These are phyloP conservation scores for Cryptotermes secundus DNA, from an alignment of 1,140 invertebrate genomes.

Conservation along the genomic window DNA sequence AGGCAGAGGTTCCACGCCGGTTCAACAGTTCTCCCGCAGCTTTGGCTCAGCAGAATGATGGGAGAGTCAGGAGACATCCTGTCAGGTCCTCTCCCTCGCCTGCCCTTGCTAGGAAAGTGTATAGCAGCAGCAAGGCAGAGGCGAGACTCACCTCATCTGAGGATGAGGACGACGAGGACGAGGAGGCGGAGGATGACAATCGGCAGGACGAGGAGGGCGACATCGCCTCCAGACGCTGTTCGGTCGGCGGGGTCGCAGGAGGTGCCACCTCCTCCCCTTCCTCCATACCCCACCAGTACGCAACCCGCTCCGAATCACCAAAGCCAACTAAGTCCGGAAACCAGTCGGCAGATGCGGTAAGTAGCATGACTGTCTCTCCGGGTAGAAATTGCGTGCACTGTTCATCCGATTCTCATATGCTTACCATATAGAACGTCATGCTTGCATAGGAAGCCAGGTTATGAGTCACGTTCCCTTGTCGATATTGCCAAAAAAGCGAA, in stretches of 20 bases:
- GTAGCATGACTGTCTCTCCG: not conserved
- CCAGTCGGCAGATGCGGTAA: not conserved
- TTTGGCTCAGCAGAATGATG: not conserved
- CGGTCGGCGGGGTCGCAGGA: not conserved
- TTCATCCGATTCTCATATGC: too few relatives aligned
- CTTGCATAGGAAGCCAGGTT: too few relatives aligned
- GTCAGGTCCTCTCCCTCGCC: not conserved
- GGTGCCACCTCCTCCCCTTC: not conserved
- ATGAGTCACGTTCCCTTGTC: too few relatives aligned
- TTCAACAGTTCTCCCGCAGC: constrained; percentile 4
- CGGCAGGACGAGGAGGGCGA: not conserved
- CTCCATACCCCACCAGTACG: not conserved
- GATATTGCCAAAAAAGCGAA: too few relatives aligned
- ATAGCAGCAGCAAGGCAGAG: not conserved
- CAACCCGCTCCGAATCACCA: not conserved
- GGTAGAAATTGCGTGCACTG: not conserved
- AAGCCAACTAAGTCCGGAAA: not conserved
- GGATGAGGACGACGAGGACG: constrained; percentile 2
- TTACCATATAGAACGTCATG: too few relatives aligned
- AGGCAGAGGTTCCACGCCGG: not conserved
- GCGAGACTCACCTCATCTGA: not conserved
- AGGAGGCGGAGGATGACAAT: not conserved
- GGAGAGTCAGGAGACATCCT: not conserved
- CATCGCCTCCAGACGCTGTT: not conserved
- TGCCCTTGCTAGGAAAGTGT: not conserved